A percentile compares a stretch with the other conserved stretches of the same genome.
phyloP scores from a whole-genome alignment of 2,113 vertebrate genomes.

The Loxodonta africana region DNA sequence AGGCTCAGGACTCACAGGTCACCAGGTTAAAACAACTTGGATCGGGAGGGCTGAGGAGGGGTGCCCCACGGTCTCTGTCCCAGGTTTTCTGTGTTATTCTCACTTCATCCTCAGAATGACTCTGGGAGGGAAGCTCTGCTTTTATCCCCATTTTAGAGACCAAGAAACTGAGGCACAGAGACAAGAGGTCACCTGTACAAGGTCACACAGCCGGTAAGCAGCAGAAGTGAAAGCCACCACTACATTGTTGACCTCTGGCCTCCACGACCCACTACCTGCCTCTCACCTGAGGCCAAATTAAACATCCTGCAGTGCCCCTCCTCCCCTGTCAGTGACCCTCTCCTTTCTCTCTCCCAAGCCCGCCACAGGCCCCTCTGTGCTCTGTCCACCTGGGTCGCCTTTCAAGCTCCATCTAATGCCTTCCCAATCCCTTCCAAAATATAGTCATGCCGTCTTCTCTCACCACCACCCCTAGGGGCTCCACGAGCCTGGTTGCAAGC shows the following conservation, averaged over 20 bases:
- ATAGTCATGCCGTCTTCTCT: no score
- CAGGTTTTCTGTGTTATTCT: neutral
- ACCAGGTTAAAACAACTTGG: neutral
- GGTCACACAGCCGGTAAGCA: neutral
- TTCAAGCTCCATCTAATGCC: neutral
- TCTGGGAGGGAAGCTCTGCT: neutral
- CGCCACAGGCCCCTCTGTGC: neutral
- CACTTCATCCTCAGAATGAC: neutral
- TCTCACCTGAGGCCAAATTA: neutral
- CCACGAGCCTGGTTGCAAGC: neutral
- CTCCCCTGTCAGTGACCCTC: neutral
- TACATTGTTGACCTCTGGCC: neutral
- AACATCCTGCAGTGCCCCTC: accelerated
- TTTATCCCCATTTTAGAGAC: neutral
- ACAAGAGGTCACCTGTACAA: neutral
- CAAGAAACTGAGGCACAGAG: neutral
- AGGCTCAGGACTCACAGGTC: neutral
- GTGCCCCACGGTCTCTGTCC: neutral
- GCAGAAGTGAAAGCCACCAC: neutral
- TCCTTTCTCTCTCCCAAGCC: neutral
- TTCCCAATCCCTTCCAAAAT: neutral
- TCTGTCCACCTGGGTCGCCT: neutral
- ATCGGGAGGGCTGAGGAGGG: neutral
- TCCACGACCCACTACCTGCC: neutral
- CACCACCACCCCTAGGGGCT: neutral